Base-by-base conservation (phyloP, 1,140 invertebrate genomes). In the Piezodorus guildinii region DNA sequence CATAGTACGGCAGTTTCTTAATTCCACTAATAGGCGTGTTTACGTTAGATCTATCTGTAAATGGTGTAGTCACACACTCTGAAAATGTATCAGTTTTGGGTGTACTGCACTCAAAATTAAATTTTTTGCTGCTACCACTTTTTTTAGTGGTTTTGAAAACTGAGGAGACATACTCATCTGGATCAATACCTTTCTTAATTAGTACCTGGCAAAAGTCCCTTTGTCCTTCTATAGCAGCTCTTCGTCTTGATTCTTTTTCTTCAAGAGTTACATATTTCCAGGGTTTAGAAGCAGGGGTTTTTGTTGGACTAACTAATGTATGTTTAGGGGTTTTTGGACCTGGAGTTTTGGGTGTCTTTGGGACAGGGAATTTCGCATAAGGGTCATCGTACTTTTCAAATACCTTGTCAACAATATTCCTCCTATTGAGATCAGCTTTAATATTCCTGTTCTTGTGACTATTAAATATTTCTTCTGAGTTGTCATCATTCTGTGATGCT, bases 51-150 rank as follows among this genome's bases (percentile, higher is more conserved):
- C 16, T 21, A 21, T 17, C 21, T n/a, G 4, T 21, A 56, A 56
- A 23, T 23, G 17, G 52, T 23, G 17, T 56, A 6, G n/a, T 56
- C 21, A 6, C 19, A 56, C 23, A 56, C 6, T 49, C 46, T 2
- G 19, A 17, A 19, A 21, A 17, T 49, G 46, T 23, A 44, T 60
- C 16, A 17, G 58, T 14, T 39, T 60, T 60, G 5, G 58, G 58
- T 17, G 58, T 60, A 23, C 30, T 60, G 30, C 58, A 60, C 12
- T 43, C 30, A 60, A 60, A 60, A 60, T 43, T 60, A 43, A 19
- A 17, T 21, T 60, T 60, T 23, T 39, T 60, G 58, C 49, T 10
- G 17, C n/a, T 56, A 23, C 17, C 52, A 30, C 14, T 60, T 60
- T 23, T 43, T 43, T 39, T n/a, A 2, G 30, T 39, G 1, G 34